phyloP scores from a whole-genome alignment of 2,113 vertebrate species.

The Dicaeum eximium region DNA sequence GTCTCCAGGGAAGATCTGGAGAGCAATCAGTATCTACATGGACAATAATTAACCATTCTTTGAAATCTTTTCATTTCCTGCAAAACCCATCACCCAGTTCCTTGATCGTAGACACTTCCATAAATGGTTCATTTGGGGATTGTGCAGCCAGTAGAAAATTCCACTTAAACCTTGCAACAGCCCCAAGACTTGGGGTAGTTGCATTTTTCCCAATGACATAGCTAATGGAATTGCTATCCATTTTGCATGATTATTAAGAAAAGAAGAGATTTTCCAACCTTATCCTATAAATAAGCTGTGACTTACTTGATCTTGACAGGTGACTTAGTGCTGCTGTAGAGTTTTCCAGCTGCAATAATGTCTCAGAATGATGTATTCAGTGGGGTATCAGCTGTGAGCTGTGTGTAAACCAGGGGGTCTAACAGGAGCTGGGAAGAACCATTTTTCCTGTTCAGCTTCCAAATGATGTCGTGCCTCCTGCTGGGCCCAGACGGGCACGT shows the following conservation, averaged over 20 bases:
- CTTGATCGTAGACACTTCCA: constrained; percentile 11
- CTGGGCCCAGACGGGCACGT: background rate
- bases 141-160: constrained; percentile 28
- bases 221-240: background rate
- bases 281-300: constrained; percentile 32
- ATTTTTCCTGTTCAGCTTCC: constrained; percentile 55
- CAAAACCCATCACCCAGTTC: background rate
- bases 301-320: constrained; percentile 55
- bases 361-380: constrained; percentile 63
- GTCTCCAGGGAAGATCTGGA: constrained; percentile 29
- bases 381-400: constrained; percentile 53
- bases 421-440: constrained; percentile 36
- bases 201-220: background rate
- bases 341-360: constrained; percentile 60
- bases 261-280: constrained; percentile 27
- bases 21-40: constrained; percentile 16
- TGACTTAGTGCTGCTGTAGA: constrained; percentile 55
- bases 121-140: constrained; percentile 25
- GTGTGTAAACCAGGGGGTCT: background rate
- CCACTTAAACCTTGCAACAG: background rate
- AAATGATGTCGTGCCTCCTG: constrained; percentile 29
- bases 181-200: background rate
- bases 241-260: constrained; percentile 27
- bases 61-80: constrained; percentile 45
- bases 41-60: constrained; percentile 41